phyloP scores from a whole-genome alignment of 1,140 invertebrate genomes.

The Dendrolimus punctatus region DNA sequence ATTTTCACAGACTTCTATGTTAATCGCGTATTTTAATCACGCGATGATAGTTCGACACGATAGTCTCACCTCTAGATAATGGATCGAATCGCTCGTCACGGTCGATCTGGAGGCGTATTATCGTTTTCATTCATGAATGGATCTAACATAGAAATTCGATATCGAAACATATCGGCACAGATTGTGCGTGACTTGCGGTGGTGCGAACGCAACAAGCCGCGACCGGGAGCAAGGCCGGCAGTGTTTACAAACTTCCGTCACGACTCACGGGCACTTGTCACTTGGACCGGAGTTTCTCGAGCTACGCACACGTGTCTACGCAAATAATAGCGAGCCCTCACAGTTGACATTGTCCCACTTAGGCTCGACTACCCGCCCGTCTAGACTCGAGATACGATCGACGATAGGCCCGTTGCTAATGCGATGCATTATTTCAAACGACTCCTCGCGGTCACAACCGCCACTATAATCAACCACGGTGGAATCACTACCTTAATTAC shows the following conservation, averaged over 20 bases:
- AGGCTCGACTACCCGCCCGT: constrained; percentile 32
- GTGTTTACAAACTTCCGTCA: constrained; percentile 68
- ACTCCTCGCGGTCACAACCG: too few relatives aligned
- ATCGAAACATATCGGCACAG: constrained; percentile 19
- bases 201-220: constrained; percentile 22
- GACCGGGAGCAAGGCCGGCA: constrained; percentile 57
- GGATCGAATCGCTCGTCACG: constrained; percentile 21
- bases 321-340: constrained; percentile 65
- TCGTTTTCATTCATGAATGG: constrained; percentile 38
- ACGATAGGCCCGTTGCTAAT: constrained; percentile 43
- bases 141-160: constrained; percentile 41
- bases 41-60: constrained; percentile 14
- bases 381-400: constrained; percentile 54
- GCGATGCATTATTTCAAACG: too few relatives aligned
- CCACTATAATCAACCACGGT: too few relatives aligned
- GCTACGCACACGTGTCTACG: constrained; percentile 48
- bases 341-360: constrained; percentile 66
- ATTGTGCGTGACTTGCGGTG: constrained; percentile 38
- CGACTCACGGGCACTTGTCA: constrained; percentile 53
- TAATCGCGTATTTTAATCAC: constrained; percentile 7
- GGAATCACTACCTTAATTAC: too few relatives aligned
- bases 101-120: constrained; percentile 18
- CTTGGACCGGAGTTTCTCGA: constrained; percentile 37
- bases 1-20: too few relatives aligned
- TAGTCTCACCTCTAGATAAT: constrained; percentile 8